Conservation (phyloP, 64 coral and sea anemone species). For the Exaiptasia diaphana region DNA sequence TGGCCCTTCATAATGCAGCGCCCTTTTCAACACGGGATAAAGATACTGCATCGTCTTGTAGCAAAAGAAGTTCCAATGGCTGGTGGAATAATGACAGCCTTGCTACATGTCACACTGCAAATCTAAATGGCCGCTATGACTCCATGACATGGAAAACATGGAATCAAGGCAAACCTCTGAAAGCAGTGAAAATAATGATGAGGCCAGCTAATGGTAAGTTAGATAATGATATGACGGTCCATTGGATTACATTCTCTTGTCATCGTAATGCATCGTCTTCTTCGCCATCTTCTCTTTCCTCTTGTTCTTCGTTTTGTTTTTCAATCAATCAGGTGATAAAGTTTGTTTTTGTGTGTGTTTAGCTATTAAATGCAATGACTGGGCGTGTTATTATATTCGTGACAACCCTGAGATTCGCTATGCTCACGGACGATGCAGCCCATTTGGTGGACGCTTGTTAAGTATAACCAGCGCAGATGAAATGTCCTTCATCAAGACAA, state of each 20-base stretch:
- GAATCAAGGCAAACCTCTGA: not conserved
- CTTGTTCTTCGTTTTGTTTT: no score
- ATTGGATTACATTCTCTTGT: no score
- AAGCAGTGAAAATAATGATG: not conserved
- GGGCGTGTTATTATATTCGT: not conserved
- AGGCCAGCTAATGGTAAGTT: not conserved
- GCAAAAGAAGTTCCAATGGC: not conserved
- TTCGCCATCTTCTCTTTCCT: no score
- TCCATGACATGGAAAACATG: not conserved
- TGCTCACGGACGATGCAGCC: not conserved
- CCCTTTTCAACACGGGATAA: constrained; percentile 4
- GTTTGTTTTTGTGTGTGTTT: not conserved
- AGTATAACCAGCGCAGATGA: not conserved
- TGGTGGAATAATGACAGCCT: not conserved
- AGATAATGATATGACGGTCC: no score
- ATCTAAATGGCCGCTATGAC: not conserved
- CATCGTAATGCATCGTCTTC: no score
- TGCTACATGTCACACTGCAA: not conserved
- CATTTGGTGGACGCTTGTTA: not conserved
- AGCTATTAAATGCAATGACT: not conserved
- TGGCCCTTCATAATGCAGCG: not conserved
- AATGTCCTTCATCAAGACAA: not conserved
- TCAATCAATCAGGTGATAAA: no score
- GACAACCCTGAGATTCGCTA: not conserved
- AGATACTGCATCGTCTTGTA: not conserved